Conservation (phyloP, 2,888 invertebrate genomes). For the Elysia crispata region DNA sequence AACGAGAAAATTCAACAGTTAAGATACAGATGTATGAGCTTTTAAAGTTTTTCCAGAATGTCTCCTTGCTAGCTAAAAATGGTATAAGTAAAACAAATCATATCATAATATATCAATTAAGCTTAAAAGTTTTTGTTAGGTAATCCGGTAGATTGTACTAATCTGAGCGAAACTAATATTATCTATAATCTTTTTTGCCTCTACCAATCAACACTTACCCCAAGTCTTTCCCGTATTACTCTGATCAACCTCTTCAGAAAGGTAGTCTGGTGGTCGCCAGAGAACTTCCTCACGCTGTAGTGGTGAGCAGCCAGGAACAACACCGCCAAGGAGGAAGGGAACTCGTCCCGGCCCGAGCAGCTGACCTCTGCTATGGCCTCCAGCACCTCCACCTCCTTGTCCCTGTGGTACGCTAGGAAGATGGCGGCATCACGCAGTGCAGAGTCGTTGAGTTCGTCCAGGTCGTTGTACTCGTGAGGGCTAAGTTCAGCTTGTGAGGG, state of each 20-base stretch:
- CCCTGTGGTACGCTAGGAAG: slow-evolving; percentile 61
- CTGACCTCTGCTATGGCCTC: slow-evolving; percentile 63
- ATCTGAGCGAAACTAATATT: no score
- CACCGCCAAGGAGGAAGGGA: slow-evolving; percentile 63
- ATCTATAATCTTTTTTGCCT: no score
- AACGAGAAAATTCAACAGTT: no score
- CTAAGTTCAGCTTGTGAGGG: background rate
- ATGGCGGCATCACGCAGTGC: slow-evolving; percentile 42
- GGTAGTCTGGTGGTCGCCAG: slow-evolving; percentile 55
- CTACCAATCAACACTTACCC: slow-evolving; percentile 23
- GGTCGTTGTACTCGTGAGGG: background rate
- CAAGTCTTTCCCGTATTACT: slow-evolving; percentile 31
- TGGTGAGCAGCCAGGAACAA: slow-evolving; percentile 67
- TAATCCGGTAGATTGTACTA: no score
- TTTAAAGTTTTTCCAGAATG: no score
- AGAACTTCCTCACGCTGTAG: slow-evolving; percentile 63
- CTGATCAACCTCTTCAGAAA: slow-evolving; percentile 39
- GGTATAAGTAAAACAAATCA: no score
- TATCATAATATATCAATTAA: no score
- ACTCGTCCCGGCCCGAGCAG: slow-evolving; percentile 57
- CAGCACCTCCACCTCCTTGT: slow-evolving; percentile 69
- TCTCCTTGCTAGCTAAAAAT: no score
- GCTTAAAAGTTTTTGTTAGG: no score
- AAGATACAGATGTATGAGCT: no score
- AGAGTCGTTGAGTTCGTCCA: slow-evolving; percentile 48